Evolutionary conservation across 1,140 invertebrate species (phyloP), one percentile per base, ranked within the genome.

Genomic region (Drosophila suzukii): DNA sequence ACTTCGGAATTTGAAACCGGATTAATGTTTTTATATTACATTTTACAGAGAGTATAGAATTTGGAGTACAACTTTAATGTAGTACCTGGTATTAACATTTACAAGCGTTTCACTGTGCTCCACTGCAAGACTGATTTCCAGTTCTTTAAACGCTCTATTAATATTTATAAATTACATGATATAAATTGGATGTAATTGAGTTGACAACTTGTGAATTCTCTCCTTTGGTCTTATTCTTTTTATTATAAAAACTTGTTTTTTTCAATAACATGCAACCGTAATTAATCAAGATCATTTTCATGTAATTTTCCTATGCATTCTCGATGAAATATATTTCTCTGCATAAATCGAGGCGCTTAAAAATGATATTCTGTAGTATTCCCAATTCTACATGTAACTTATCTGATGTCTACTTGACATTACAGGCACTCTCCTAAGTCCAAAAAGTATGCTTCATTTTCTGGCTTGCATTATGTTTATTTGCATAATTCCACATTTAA

Each of bases 131-230:
- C 15, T 39, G 44, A 63, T 36, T 24, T 1, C 27, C 10, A 20
- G 43, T 60, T 11, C 24, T 32, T 38, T 43, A 50, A 62, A 30
- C 36, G 34, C 6, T 62, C 24, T 13, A 67, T 65, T 27, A 67
- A 67, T 67, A 67, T 67, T 67, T 67, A 67, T 65, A 27, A 24
- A 30, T 12, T 43, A 47, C 20, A 47, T 60, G 34, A 11, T 1
- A 39, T 39, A n/a, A 39, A 39, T 13, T 39, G 38, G 11, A 20
- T 11, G 43, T 5, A 46, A 67, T 41, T 67, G 46, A 65, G 32
- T 67, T 49, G n/a, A 49, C 43, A 61, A 66, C 34, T 46, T 24
- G 44, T 60, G 12, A 27, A 53, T 36, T 54, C 46, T 13, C 12
- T 30, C 38, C 24, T 30, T 62, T 17, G n/a, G 61, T 5, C 27